Conservation (phyloP, 1,140 invertebrate species). For the Panagrolaimus sp. region DNA sequence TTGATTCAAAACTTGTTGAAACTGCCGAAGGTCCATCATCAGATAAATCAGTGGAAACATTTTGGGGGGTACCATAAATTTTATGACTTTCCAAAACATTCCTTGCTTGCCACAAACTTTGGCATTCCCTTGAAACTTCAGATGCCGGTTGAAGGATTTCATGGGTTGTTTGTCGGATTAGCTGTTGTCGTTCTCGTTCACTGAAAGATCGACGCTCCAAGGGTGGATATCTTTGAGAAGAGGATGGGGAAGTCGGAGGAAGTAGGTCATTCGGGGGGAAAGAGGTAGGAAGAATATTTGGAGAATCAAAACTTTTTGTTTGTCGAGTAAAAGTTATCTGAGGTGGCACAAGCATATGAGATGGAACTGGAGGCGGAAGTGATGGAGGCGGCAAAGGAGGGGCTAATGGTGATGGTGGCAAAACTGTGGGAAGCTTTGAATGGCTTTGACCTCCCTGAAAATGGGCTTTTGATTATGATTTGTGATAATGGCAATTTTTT, state of each 20-base stretch:
- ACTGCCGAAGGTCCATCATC: not conserved
- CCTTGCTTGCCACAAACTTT: constrained; percentile 1
- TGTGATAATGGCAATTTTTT: no score
- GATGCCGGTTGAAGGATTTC: not conserved
- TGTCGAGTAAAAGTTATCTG: not conserved
- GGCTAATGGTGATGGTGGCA: no score
- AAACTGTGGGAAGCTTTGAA: no score
- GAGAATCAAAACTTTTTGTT: no score
- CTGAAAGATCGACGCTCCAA: not conserved
- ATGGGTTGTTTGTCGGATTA: not conserved
- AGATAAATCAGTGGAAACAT: not conserved
- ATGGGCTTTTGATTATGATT: no score
- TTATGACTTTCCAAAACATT: not conserved
- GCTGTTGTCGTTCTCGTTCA: not conserved
- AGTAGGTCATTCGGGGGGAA: no score
- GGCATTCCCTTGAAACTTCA: constrained; percentile 10
- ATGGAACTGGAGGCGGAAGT: not conserved
- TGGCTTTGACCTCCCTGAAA: no score
- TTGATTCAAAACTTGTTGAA: constrained; percentile 13
- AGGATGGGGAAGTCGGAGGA: no score
- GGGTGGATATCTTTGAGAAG: no score
- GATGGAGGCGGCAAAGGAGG: not conserved
- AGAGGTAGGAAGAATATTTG: no score
- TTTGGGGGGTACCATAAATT: not conserved
- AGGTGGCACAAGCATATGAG: constrained; percentile 12